Base-by-base conservation (phyloP, 2,113 vertebrate genomes). In the Limnothrissa miodon region DNA sequence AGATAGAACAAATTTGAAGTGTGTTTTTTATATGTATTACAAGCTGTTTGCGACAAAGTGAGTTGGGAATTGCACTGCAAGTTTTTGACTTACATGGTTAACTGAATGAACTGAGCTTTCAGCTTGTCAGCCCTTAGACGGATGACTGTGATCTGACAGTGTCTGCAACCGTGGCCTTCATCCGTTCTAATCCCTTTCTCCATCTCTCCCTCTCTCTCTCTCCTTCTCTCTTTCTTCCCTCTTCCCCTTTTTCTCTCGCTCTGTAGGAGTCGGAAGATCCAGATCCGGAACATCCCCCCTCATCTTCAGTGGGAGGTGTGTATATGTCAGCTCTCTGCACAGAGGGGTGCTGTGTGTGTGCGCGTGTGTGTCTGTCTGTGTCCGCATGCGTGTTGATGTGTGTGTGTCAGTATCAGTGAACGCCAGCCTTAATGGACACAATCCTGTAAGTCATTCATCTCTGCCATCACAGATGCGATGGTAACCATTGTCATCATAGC, bases 291-390 rank as follows among this genome's bases (percentile, higher is more conserved):
- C 89, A 96, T 97, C 84, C 95, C 96, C 1, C 95, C 96, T 66
- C 94, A 97, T 89, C 93, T 97, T 66, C 96, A 96, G 87, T 97
- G 96, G 96, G 96, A 97, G 95, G 96, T 97, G 92, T 95, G 96
- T 62, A 53, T 62, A 53, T 81, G 62, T 81, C 51, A 56, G 78
- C 7, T 74, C 33, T 33, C 59, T 33, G 29, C 59, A 13, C 29
- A 33, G n/a, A 66, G 59, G 81, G 36, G 6, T 39, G 59, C 21
- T 51, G 29, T 56, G 48, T 53, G 48, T 21, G 45, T 53, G 17
- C n/a, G 33, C 19, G 44, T 80, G 79, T 36, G 25, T 17, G 23
- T 7, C 7, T 59, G 23, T 11, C 5, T 46, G 45, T 46, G 10
- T 56, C 2, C 21, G 21, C 5, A 21, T 56, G 53, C 21, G 21